Evolutionary conservation across 2,888 invertebrate species (phyloP).

Genomic region (Harpalus rufipes): DNA sequence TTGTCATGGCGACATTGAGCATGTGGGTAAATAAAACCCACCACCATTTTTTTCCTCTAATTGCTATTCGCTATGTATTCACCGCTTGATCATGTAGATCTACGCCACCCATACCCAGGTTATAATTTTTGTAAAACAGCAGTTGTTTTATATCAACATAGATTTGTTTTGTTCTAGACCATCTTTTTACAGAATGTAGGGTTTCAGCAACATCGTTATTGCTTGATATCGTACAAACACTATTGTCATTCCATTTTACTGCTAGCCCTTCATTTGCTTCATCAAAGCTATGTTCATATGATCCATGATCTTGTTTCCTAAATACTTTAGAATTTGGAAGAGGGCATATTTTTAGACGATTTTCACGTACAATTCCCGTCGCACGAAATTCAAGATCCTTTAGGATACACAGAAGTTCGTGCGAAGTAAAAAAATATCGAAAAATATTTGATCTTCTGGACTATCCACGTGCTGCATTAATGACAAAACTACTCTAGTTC

Average conservation of each 20-base stretch:
- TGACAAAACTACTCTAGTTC: constrained; percentile 69
- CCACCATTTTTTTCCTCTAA: constrained; percentile 66
- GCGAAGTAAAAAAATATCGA: constrained; percentile 68
- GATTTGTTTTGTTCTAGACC: constrained; percentile 32
- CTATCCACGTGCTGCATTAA: constrained; percentile 62
- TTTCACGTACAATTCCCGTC: constrained; percentile 63
- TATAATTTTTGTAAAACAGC: constrained; percentile 51
- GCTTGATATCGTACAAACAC: constrained; percentile 68
- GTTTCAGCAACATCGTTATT: constrained; percentile 67
- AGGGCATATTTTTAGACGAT: constrained; percentile 64
- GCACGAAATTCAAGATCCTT: constrained; percentile 50
- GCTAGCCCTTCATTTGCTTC: constrained; percentile 67
- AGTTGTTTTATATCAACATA: constrained; percentile 59
- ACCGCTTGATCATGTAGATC: constrained; percentile 61
- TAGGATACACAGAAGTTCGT: constrained; percentile 58
- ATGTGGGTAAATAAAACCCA: constrained; percentile 57
- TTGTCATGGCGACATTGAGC: constrained; percentile 61
- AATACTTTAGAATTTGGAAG: not conserved
- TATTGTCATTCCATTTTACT: constrained; percentile 70
- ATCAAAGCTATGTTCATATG: constrained; percentile 64
- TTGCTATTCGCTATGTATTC: constrained; percentile 53
- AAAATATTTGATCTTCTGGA: constrained; percentile 66
- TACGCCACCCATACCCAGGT: constrained; percentile 66
- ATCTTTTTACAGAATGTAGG: constrained; percentile 62
- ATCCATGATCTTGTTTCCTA: constrained; percentile 63